phyloP scores from a whole-genome alignment of 2,113 vertebrate species.

The Coptodon rendalli region DNA sequence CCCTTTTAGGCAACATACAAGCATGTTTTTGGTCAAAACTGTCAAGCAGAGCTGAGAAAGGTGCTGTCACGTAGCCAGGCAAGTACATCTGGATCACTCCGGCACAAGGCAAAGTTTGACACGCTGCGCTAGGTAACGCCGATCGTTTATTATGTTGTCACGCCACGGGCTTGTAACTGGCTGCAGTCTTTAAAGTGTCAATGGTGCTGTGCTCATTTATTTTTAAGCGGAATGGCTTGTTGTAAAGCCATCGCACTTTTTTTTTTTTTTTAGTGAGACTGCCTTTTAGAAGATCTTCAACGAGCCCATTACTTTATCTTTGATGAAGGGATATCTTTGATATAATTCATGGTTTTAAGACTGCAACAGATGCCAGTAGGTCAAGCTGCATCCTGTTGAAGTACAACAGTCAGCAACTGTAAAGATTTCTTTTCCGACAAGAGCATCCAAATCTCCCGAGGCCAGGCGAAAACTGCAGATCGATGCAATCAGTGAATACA shows the following conservation, averaged over 20 bases:
- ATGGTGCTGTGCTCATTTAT: neutral
- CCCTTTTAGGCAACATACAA: neutral
- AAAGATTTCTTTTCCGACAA: neutral
- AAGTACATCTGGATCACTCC: neutral
- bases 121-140: neutral
- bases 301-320: neutral
- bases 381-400: neutral
- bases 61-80: neutral
- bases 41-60: neutral
- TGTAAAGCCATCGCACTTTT: neutral
- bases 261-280: neutral
- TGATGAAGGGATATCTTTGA: neutral
- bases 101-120: neutral
- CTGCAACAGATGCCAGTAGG: neutral
- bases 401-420: neutral
- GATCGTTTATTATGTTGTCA: neutral
- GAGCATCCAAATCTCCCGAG: neutral
- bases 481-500: conserved; percentile 30
- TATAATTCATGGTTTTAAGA: neutral
- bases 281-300: neutral
- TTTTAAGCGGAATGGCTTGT: neutral
- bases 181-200: neutral
- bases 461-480: conserved; percentile 16
- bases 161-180: neutral
- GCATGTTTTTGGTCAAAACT: neutral